phyloP scores from a whole-genome alignment of 2,888 invertebrate genomes.

The Diarsia dahlii region DNA sequence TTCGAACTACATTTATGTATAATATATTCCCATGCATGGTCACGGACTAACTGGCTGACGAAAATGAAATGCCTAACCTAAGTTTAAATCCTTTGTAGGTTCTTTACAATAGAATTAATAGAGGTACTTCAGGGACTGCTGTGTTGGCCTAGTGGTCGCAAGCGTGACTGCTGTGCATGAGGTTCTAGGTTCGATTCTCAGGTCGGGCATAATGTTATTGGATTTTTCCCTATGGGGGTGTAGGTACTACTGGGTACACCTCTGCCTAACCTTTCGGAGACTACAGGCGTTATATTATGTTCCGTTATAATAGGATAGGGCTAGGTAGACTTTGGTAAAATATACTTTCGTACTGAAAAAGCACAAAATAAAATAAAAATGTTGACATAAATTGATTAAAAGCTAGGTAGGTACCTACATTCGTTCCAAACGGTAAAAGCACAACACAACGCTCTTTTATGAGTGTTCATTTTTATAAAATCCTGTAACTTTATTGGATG shows the following conservation, averaged over 20 bases:
- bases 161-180: too few relatives aligned
- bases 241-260: too few relatives aligned
- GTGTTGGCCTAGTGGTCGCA: too few relatives aligned
- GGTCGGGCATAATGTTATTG: too few relatives aligned
- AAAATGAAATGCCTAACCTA: not conserved
- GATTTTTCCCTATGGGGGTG: too few relatives aligned
- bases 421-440: not conserved
- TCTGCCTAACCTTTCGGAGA: too few relatives aligned
- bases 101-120: not conserved
- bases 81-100: not conserved
- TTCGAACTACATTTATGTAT: not conserved
- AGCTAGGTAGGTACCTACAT: not conserved
- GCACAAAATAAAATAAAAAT: not conserved
- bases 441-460: not conserved
- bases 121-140: not conserved
- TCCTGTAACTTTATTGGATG: slow-evolving; percentile 17
- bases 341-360: not conserved
- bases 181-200: too few relatives aligned
- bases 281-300: too few relatives aligned
- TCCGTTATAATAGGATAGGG: too few relatives aligned
- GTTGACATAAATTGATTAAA: not conserved
- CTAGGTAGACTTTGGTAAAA: not conserved
- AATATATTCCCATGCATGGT: not conserved
- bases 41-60: not conserved
- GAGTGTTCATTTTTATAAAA: not conserved